Evolutionary conservation across 2,888 invertebrate genomes (phyloP), one percentile per base, ranked within the genome.

Genomic region (Eudasyphora cyanicolor): DNA sequence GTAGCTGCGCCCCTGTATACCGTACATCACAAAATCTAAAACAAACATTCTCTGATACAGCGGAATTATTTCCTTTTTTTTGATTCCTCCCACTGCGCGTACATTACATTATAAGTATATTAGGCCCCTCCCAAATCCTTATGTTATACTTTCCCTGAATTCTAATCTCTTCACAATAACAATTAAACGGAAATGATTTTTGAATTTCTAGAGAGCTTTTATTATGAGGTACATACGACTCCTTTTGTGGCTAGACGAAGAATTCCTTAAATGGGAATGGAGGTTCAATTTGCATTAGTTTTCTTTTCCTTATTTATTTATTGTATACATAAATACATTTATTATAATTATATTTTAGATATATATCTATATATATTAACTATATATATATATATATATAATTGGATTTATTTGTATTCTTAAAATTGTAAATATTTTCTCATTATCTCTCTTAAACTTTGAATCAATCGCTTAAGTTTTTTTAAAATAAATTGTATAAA

Each of bases 401-500:
- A n/a, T 12, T 38, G 10, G 2, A 38, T 38, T 5, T 38, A 45
- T 45, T 14, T 45, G n/a, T n/a, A n/a, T n/a, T n/a, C n/a, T n/a
- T n/a, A n/a, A n/a, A n/a, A n/a, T n/a, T n/a, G n/a, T n/a, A n/a
- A n/a, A 45, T 45, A 45, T 45, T 45, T 45, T 45, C 12, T 60
- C 19, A 24, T 67, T 24, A n/a, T 51, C 4, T 6, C 6, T 14
- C 10, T 64, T 38, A 57, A 73, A 42, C 17, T 49, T n/a, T 45
- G 45, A 38, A 21, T 42, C 0, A 60, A 62, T 51, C 32, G 1
- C 19, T 42, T 67, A 3, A 60, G 12, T 60, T 42, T n/a, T n/a
- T n/a, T 3, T 7, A 54, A 74, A 60, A 75, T 76, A 80, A 12
- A 54, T 75, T 78, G 74, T 70, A 57, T 64, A 73, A 73, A 73